Evolutionary conservation across 1,140 invertebrate genomes (phyloP).

Genomic region (Ips typographus): DNA sequence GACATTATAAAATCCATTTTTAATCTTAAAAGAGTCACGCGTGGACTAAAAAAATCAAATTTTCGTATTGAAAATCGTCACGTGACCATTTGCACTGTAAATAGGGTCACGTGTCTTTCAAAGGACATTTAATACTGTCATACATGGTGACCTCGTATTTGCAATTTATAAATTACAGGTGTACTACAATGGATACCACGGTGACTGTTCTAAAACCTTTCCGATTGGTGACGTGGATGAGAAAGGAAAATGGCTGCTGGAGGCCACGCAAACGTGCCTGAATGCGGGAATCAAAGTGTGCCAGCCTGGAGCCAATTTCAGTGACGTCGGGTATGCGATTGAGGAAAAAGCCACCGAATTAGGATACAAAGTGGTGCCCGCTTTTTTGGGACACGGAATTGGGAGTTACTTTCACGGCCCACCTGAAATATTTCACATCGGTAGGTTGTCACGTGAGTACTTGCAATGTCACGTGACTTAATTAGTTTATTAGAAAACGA

Average conservation of each 20-base stretch:
- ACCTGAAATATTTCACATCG: constrained; percentile 82
- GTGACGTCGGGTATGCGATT: constrained; percentile 72
- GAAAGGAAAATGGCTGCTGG: constrained; percentile 67
- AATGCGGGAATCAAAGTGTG: constrained; percentile 75
- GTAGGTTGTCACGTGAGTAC: constrained; percentile 51
- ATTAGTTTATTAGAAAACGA: constrained; percentile 62
- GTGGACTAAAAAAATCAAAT: too few species aligned
- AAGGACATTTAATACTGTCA: too few species aligned
- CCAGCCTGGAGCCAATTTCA: constrained; percentile 72
- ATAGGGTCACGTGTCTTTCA: too few species aligned
- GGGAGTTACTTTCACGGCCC: constrained; percentile 89
- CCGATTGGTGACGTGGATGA: constrained; percentile 79
- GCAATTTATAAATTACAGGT: constrained; percentile 59
- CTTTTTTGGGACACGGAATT: constrained; percentile 91
- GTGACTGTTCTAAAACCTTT: constrained; percentile 90
- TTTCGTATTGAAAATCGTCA: too few species aligned
- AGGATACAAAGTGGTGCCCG: constrained; percentile 71
- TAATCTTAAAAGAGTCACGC: constrained; percentile 27
- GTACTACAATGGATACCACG: constrained; percentile 83
- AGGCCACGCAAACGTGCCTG: constrained; percentile 71
- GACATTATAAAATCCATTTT: not conserved
- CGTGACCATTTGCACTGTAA: too few species aligned
- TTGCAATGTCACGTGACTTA: not conserved
- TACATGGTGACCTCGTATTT: too few species aligned
- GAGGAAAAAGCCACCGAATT: constrained; percentile 63